Conservation (phyloP, 2,113 vertebrate species). For the Galemys pyrenaicus region DNA sequence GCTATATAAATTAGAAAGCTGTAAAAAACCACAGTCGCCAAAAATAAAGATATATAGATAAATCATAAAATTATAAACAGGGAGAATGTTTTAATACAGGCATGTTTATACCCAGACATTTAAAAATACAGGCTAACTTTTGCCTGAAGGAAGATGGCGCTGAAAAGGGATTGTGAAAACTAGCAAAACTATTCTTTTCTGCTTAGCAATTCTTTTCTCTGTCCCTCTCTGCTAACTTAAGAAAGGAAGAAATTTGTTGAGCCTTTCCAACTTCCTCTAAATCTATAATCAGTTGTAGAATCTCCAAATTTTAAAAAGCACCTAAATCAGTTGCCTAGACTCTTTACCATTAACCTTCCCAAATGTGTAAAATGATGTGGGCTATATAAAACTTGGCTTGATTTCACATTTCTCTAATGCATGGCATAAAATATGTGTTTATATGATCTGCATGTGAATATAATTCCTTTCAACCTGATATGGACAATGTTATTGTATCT, state of each 20-base stretch:
- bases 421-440: constrained; percentile 64
- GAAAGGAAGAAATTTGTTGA: constrained; percentile 19
- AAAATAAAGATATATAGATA: constrained; percentile 84
- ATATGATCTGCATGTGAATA: constrained; percentile 58
- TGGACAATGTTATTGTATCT: neutral
- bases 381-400: constrained; percentile 64
- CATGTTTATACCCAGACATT: constrained; percentile 71
- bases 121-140: constrained; percentile 73
- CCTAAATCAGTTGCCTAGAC: constrained; percentile 51
- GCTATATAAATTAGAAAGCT: constrained; percentile 86
- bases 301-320: constrained; percentile 64
- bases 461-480: constrained; percentile 58
- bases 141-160: constrained; percentile 63
- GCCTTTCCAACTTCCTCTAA: constrained; percentile 17
- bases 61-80: constrained; percentile 81
- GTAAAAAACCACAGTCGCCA: constrained; percentile 77
- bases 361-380: constrained; percentile 59
- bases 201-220: constrained; percentile 36
- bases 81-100: constrained; percentile 76
- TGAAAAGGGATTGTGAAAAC: constrained; percentile 41
- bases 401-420: constrained; percentile 50
- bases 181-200: constrained; percentile 27
- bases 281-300: constrained; percentile 46
- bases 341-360: constrained; percentile 64
- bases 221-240: neutral